phyloP scores from a whole-genome alignment of 2,888 invertebrate species.

The Drosophila koepferae region DNA sequence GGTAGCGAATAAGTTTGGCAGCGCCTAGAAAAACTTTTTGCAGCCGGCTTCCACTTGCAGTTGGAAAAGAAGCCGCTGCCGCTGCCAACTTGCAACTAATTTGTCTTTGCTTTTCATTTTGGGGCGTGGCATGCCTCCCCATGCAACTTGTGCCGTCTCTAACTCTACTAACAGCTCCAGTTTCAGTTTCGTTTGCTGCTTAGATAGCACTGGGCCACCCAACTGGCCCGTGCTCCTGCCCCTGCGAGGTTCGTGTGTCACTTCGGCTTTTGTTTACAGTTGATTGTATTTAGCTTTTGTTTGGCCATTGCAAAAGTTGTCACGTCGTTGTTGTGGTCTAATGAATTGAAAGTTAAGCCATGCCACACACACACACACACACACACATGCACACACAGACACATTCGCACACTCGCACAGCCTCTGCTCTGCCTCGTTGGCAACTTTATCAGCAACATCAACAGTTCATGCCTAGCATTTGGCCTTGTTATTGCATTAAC shows the following conservation, averaged over 20 bases:
- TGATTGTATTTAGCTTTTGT: conserved; percentile 75
- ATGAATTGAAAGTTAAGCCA: conserved; percentile 73
- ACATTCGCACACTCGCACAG: neutral
- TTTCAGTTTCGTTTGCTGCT: conserved; percentile 33
- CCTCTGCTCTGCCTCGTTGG: neutral
- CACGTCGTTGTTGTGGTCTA: conserved; percentile 67
- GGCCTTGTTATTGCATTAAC: conserved; percentile 43
- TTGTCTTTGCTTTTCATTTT: conserved; percentile 59
- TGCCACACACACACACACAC: conserved; percentile 1
- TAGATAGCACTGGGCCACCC: neutral
- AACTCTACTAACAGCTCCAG: conserved; percentile 11
- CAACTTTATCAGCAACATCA: conserved; percentile 17
- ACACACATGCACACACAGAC: neutral
- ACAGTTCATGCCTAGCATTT: conserved; percentile 27
- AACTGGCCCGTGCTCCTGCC: too few relatives aligned
- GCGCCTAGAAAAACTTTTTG: conserved; percentile 54
- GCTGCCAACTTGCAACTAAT: conserved; percentile 71
- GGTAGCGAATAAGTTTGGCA: conserved; percentile 46
- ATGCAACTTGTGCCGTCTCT: conserved; percentile 31
- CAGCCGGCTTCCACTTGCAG: conserved; percentile 48
- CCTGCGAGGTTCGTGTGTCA: conserved; percentile 51
- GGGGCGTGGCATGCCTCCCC: conserved; percentile 31
- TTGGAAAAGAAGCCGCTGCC: conserved; percentile 29
- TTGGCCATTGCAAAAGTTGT: conserved; percentile 67
- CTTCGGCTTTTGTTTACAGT: conserved; percentile 72